phyloP scores from a whole-genome alignment of 2,113 vertebrate species.

The Mionectes macconnelli region DNA sequence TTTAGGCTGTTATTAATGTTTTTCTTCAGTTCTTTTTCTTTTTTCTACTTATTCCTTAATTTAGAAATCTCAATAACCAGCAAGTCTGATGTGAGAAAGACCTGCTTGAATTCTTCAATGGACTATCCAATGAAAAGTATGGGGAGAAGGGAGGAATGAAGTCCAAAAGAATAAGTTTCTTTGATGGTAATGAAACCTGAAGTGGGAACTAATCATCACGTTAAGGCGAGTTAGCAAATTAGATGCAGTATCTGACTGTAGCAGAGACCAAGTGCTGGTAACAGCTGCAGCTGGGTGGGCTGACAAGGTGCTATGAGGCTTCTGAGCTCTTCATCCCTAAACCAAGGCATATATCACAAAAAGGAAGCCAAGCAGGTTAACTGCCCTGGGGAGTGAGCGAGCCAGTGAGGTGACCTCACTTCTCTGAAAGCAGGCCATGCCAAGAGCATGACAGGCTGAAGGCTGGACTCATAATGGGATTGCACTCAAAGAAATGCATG shows the following conservation, averaged over 20 bases:
- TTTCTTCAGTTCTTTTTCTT: neutral
- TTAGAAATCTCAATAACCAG: neutral
- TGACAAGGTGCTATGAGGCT: neutral
- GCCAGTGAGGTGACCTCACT: neutral
- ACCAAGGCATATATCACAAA: neutral
- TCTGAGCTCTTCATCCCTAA: neutral
- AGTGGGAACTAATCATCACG: neutral
- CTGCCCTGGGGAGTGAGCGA: neutral
- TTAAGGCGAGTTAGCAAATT: neutral
- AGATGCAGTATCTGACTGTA: neutral
- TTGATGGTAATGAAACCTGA: neutral
- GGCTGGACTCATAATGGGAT: neutral
- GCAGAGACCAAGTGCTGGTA: neutral
- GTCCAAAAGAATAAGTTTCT: neutral
- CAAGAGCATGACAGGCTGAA: neutral
- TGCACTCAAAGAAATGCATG: neutral
- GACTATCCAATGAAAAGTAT: neutral
- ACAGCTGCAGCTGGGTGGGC: neutral
- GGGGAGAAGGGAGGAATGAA: neutral
- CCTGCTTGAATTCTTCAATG: neutral
- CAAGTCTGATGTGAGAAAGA: neutral
- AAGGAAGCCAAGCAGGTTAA: neutral
- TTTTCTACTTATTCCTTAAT: neutral
- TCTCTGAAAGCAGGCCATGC: neutral
- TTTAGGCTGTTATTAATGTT: neutral